Base-by-base conservation (phyloP, 1,140 invertebrate species). In the Propsilocerus akamusi region DNA sequence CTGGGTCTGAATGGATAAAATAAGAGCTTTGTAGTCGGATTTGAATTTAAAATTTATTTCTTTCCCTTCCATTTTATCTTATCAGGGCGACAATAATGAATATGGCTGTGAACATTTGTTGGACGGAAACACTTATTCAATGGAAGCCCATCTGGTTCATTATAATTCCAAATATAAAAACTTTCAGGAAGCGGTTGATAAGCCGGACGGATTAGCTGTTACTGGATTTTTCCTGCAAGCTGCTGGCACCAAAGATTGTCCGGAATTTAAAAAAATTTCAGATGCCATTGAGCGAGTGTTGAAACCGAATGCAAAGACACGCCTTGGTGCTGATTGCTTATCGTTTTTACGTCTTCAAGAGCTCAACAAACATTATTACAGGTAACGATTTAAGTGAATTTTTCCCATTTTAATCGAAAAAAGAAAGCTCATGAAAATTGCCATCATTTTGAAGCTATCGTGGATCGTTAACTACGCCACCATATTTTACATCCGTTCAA, bases 51-150 rank as follows among this genome's bases (percentile, higher is more conserved):
- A 30, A 30, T 30, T 6, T 30, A 30, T 30, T 11, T 30, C n/a
- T 11, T 30, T 7, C 10, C n/a, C n/a, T n/a, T n/a, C n/a, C n/a
- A n/a, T n/a, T n/a, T n/a, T n/a, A n/a, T 20, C 14, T 20, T 41
- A 17, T 8, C 17, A 41, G 34, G 34, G 82, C 6, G 68, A 73
- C 17, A 73, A 74, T 41, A 73, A 83, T 54, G 72, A 71, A 17
- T 62, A 68, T 6, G 86, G 86, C 2, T 85, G 81, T 20, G 86
- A 91, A 65, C 86, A 90, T 58, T 77, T 74, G 3, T 74, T 92
- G 30, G 80, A 84, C 56, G 69, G 70, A 51, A 64, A 64, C 46
- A 65, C 57, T 55, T 83, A 75, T 56, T 78, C 79, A 12, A 81
- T 81, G 64, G 80, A 86, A 69, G 74, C 81, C 12, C 86, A 90